Conservation (phyloP, 2,113 vertebrate genomes). For the Polypterus bichir region DNA sequence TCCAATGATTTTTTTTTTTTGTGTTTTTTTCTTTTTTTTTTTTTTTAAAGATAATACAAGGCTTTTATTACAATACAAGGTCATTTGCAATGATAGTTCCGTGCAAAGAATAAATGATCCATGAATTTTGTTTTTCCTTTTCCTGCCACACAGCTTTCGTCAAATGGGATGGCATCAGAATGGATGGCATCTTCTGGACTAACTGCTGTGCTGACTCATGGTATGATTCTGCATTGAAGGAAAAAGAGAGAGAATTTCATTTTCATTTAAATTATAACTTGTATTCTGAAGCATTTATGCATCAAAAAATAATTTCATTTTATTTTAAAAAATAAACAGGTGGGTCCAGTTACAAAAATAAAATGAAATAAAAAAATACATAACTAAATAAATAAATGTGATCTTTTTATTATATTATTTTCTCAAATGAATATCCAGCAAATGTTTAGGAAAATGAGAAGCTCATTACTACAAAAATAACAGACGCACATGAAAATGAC, state of each 20-base stretch:
- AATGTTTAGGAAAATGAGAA: too few species aligned
- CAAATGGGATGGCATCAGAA: constrained; percentile 33
- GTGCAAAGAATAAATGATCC: constrained; percentile 65
- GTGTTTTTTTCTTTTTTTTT: constrained; percentile 9
- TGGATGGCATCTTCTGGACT: constrained; percentile 56
- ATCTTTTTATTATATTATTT: too few species aligned
- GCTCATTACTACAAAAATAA: too few species aligned
- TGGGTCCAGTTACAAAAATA: too few species aligned
- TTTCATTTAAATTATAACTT: constrained; percentile 27
- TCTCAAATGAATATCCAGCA: too few species aligned
- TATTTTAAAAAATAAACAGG: too few species aligned
- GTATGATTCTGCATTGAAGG: constrained; percentile 82
- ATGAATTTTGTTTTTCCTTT: constrained; percentile 63
- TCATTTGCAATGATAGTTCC: constrained; percentile 77
- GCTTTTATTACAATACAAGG: constrained; percentile 69
- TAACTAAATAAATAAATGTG: too few species aligned
- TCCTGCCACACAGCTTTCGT: constrained; percentile 48
- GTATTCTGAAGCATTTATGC: constrained; percentile 20
- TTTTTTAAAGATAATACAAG: constrained; percentile 51
- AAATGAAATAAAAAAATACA: too few species aligned
- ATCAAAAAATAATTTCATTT: constrained; percentile 24
- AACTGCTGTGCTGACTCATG: constrained; percentile 97
- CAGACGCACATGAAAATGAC: too few species aligned
- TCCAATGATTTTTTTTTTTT: constrained; percentile 47
- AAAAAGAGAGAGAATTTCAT: constrained; percentile 21